Evolutionary conservation across 2,113 vertebrate species (phyloP).

Genomic region (Cyanistes caeruleus): DNA sequence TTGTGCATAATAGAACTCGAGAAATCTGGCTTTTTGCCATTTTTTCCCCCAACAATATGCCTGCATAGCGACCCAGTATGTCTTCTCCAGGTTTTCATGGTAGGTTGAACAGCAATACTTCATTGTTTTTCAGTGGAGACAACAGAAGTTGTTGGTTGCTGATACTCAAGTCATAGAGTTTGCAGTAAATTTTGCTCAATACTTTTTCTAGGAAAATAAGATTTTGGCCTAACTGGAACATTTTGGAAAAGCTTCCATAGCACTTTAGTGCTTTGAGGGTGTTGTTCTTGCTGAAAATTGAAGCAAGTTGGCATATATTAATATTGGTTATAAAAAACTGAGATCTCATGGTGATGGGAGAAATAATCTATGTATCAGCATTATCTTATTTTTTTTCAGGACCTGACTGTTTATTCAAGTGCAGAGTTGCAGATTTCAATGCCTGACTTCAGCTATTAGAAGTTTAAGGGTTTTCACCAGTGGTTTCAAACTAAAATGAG

Average conservation of each 20-base stretch:
- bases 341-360: neutral
- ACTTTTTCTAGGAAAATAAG: neutral
- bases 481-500: conserved; percentile 26
- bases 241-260: neutral
- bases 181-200: neutral
- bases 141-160: neutral
- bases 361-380: neutral
- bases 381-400: neutral
- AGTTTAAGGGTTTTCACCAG: neutral
- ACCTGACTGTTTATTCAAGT: neutral
- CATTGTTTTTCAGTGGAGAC: neutral
- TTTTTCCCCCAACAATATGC: neutral
- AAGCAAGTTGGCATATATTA: neutral
- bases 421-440: neutral
- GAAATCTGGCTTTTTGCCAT: neutral
- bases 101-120: neutral
- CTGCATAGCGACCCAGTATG: neutral
- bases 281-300: neutral
- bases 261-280: neutral
- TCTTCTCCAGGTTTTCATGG: neutral
- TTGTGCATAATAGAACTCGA: neutral
- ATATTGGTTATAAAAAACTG: neutral
- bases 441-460: neutral
- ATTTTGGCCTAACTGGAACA: neutral
- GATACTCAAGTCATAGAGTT: neutral